Evolutionary conservation across 2,888 invertebrate species (phyloP).

Genomic region (Chesias legatella): DNA sequence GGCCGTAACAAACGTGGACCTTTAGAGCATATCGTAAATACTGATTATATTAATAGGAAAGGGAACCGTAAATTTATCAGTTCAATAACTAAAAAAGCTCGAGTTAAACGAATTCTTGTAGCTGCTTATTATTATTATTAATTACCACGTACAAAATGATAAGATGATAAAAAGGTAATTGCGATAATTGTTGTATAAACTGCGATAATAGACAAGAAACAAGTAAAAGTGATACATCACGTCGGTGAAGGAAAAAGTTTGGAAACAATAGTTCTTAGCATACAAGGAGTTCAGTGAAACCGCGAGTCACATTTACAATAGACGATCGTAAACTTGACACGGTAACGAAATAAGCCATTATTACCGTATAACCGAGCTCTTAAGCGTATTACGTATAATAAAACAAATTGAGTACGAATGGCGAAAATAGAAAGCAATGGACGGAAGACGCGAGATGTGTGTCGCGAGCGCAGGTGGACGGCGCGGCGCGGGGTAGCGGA

Average conservation of each 20-base stretch:
- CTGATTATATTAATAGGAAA: neutral
- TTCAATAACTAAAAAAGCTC: too few species aligned
- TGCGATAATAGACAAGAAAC: slow-evolving; percentile 20
- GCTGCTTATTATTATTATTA: slow-evolving; percentile 12
- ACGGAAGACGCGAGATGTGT: slow-evolving; percentile 70
- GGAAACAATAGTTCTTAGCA: slow-evolving; percentile 27
- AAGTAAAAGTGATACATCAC: slow-evolving; percentile 30
- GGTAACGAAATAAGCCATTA: slow-evolving; percentile 27
- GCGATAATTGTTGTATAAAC: slow-evolving; percentile 23
- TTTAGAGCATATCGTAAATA: slow-evolving; percentile 14
- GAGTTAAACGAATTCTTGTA: too few species aligned
- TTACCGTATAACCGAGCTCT: slow-evolving; percentile 22
- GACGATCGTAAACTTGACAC: slow-evolving; percentile 52
- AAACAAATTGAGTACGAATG: slow-evolving; percentile 58
- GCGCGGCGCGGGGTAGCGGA: slow-evolving; percentile 46
- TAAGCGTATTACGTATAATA: slow-evolving; percentile 37
- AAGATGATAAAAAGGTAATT: slow-evolving; percentile 13
- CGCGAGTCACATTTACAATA: slow-evolving; percentile 36
- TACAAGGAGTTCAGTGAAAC: slow-evolving; percentile 39
- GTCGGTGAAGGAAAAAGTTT: slow-evolving; percentile 23
- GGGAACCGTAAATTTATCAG: too few species aligned
- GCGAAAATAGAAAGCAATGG: slow-evolving; percentile 78
- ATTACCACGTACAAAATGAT: slow-evolving; percentile 9
- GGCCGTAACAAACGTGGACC: slow-evolving; percentile 32
- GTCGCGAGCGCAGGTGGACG: slow-evolving; percentile 71